Evolutionary conservation across 1,140 invertebrate species (phyloP), one percentile per base, ranked within the genome.

Genomic region (Argopecten irradians): DNA sequence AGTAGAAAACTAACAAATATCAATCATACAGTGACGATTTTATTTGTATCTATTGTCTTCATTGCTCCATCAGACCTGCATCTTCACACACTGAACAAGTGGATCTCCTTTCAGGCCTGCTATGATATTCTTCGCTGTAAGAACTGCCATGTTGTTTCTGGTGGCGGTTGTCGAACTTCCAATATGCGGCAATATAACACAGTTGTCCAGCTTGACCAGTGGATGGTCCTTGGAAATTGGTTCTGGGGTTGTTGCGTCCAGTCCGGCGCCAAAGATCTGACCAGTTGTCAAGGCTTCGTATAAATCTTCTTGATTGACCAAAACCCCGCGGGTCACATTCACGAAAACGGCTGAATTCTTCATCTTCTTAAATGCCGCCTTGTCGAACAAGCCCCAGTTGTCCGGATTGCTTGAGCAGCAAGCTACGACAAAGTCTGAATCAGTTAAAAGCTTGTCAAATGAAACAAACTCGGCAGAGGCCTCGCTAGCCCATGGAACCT

Each of bases 221-320:
- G 97, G 97, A 96, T 97, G 97, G 93, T 98, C 97, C 0, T 97
- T 92, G 9, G 98, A 98, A 32, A 99, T 95, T 8, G 98, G 99
- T 95, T 99, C 98, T 0, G 98, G 98, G 33, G 97, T 97, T 92
- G 97, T 99, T 0, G 99, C 98, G 96, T 99, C 99, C 28, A 99
- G 95, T 0, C 98, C 98, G 34, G 98, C 98, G 13, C 97, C 98
- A 93, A 96, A 95, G 83, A 99, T 98, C 85, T 96, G 96, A 9
- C 97, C 96, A 85, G 87, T 86, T 5, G 82, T 90, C 43, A 94
- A 88, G 3, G 93, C 93, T 13, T 93, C 88, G 33, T 92, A 92
- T 16, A 96, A 88, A 86, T 94, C 94, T 5, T 95, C 93, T 86
- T 95, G 94, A 55, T 95, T 93, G 13, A 96, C 94, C 0, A 96